Evolutionary conservation across 2,888 invertebrate genomes (phyloP), one percentile per base, ranked within the genome.

Genomic region (Germaria angustata): DNA sequence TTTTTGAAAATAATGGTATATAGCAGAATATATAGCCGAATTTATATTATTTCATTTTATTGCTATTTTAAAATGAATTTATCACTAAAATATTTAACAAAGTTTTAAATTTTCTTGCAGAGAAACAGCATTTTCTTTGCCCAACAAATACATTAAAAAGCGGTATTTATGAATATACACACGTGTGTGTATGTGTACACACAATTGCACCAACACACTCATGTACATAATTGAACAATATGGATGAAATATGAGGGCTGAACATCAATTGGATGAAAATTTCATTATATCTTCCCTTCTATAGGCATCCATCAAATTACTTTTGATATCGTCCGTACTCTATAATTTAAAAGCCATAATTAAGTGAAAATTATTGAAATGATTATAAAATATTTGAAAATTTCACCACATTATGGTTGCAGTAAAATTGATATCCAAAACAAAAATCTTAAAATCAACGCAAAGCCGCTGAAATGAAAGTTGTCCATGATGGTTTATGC

Each of bases 331-430:
- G 46, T 28, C 57, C 53, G 13, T 32, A 57, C 32, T 55, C 17
- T 51, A 15, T 68, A 49, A 36, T 51, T 76, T 57, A 53, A 80
- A 78, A 73, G 73, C 72, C 77, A 77, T 73, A 77, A 73, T 77
- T 77, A 77, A 80, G 77, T 84, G 77, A 73, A 84, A 77, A 77
- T 77, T 78, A 77, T 80, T 80, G 65, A 68, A 80, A 69, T 72
- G 76, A 53, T 76, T 61, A 72, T 63, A 68, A 77, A 76, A 80
- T 80, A 80, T 80, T 80, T 80, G 76, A 80, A 69, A 41, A 73
- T 78, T 63, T 73, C 63, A 73, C 84, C 84, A 80, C 80, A 73
- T 80, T 80, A 80, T 80, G 76, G 73, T 77, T 77, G 80, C 77
- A 82, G 82, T 82, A 75, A 82, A 82, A 79, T 79, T 82, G 53